Evolutionary conservation across 1,140 invertebrate genomes (phyloP).

Genomic region (Neodiprion fabricii): DNA sequence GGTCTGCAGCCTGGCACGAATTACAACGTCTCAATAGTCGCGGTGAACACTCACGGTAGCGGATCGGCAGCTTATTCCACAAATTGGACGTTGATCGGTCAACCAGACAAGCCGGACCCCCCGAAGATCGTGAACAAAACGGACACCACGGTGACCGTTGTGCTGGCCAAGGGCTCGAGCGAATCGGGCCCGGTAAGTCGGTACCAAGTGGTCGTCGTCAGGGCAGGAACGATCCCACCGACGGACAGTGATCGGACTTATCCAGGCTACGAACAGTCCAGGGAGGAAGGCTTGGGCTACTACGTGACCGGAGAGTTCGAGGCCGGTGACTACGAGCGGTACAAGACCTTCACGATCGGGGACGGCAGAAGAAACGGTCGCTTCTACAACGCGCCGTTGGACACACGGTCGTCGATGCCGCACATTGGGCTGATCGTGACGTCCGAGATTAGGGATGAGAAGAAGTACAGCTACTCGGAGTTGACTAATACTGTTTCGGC

Average conservation of each 20-base stretch:
- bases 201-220: constrained; percentile 76
- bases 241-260: constrained; percentile 35
- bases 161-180: constrained; percentile 69
- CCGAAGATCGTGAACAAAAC: constrained; percentile 68
- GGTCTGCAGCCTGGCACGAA: constrained; percentile 74
- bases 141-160: constrained; percentile 67
- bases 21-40: constrained; percentile 74
- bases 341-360: constrained; percentile 77
- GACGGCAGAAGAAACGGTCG: constrained; percentile 76
- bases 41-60: constrained; percentile 66
- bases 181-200: constrained; percentile 76
- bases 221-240: constrained; percentile 55
- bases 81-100: constrained; percentile 73
- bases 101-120: constrained; percentile 70
- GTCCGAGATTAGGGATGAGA: constrained; percentile 70
- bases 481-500: constrained; percentile 59
- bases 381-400: constrained; percentile 81
- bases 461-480: constrained; percentile 71
- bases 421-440: constrained; percentile 77
- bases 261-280: constrained; percentile 64
- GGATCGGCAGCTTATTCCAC: constrained; percentile 64
- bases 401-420: constrained; percentile 56
- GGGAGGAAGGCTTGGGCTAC: constrained; percentile 69
- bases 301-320: constrained; percentile 83
- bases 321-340: constrained; percentile 60